A percentile compares a stretch with the other conserved stretches of the same genome.
Evolutionary conservation across 1,140 invertebrate genomes (phyloP).

Genomic region (Cotesia chilonis): DNA sequence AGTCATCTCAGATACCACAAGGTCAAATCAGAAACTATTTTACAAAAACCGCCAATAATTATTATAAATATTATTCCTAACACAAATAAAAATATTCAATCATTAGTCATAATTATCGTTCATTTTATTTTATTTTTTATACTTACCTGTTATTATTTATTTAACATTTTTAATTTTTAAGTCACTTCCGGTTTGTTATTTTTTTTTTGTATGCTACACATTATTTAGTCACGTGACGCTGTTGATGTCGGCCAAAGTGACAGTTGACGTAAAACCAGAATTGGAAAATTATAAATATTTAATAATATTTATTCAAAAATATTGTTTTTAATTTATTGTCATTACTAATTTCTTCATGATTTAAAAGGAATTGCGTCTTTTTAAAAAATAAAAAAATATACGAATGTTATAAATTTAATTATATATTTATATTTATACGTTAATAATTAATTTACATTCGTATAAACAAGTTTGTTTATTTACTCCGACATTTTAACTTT

Average conservation of each 20-base stretch:
- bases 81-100: not conserved
- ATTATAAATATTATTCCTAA: not conserved
- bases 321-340: not conserved
- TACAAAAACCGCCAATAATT: not conserved
- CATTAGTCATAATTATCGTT: not conserved
- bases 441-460: constrained; percentile 1
- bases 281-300: too few species aligned
- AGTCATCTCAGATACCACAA: constrained; percentile 32
- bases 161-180: not conserved
- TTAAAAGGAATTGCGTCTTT: too few species aligned
- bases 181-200: constrained; percentile 9
- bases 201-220: not conserved
- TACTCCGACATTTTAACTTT: not conserved
- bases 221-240: not conserved
- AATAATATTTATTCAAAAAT: not conserved
- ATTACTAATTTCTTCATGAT: too few species aligned
- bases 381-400: too few species aligned
- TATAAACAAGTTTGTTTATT: constrained; percentile 15
- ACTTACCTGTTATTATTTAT: too few species aligned
- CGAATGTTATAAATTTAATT: too few species aligned
- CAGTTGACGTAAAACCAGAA: not conserved
- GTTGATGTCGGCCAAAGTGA: constrained; percentile 12
- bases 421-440: not conserved
- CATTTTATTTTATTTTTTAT: too few species aligned
- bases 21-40: constrained; percentile 47